Base-by-base conservation (phyloP, 2,113 vertebrate species). In the Macroglossus sobrinus region DNA sequence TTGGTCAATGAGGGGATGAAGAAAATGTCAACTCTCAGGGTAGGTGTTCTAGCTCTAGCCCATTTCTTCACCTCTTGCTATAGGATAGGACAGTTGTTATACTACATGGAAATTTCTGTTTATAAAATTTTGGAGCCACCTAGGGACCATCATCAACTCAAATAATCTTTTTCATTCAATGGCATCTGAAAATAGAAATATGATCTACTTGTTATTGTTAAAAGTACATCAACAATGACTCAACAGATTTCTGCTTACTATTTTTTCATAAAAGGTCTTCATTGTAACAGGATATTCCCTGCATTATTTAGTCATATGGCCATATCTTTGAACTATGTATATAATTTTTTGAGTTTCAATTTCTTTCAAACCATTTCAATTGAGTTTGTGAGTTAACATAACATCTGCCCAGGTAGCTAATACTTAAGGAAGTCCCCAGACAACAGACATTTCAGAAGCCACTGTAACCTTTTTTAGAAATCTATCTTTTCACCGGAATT, bases 281-380 rank as follows among this genome's bases (percentile, higher is more conserved):
- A 33, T 8, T 87, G 40, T 68, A 47, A 22, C 19, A 45, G 28
- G 45, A 15, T 72, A 64, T 3, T 78, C 8, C 50, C 50, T 79
- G n/a, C 21, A 28, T 79, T 43, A 5, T 50, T 3, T 43, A 15
- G 28, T 35, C 12, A 92, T 10, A 3, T 26, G 2, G 0, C 8
- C 11, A 24, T 35, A 3, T 5, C 24, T 30, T 86, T 24, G 1
- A 61, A 10, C 43, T 80, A 72, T 7, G 1, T 57, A 16, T 26
- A 30, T 1, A 9, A 12, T 7, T 28, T 45, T 92, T 10, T 71
- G 22, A 55, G 3, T n/a, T 45, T 74, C 21, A 59, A 16, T 64
- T 84, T 55, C 74, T 74, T 88, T 88, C 30, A 43, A 53, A 26
- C 78, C 11, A 26, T 85, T 74, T 89, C 53, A 43, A 24, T 11